phyloP scores from a whole-genome alignment of 2,888 invertebrate genomes.

The Diploptera punctata region DNA sequence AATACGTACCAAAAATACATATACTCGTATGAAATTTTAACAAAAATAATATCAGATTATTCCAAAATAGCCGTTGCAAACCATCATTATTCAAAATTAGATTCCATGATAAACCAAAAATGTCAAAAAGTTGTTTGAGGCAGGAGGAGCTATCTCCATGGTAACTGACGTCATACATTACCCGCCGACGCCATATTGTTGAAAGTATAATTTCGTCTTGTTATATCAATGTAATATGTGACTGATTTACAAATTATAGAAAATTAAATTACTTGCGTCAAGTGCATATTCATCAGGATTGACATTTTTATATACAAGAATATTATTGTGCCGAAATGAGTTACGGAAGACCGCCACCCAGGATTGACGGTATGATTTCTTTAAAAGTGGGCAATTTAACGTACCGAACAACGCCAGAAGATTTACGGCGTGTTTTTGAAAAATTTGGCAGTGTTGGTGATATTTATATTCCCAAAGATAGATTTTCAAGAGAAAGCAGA shows the following conservation, averaged over 20 bases:
- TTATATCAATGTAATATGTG: neutral
- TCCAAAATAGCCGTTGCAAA: neutral
- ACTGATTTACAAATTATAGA: neutral
- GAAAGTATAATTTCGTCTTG: neutral
- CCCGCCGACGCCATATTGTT: constrained; percentile 35
- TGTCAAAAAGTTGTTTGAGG: constrained; percentile 7
- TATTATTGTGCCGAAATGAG: constrained; percentile 31
- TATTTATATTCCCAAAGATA: constrained; percentile 97
- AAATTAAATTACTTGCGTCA: neutral
- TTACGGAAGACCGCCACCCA: constrained; percentile 88
- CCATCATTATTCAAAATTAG: neutral
- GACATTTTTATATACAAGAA: too few relatives aligned
- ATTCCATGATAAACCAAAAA: neutral
- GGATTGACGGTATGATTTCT: constrained; percentile 96
- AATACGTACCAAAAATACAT: neutral
- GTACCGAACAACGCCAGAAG: constrained; percentile 96
- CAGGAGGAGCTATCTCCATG: constrained; percentile 24
- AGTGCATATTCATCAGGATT: too few relatives aligned
- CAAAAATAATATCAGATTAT: neutral
- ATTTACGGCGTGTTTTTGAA: constrained; percentile 91
- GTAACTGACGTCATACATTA: constrained; percentile 36
- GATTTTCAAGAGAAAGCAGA: constrained; percentile 93
- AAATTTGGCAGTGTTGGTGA: constrained; percentile 99
- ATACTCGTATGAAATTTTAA: too few relatives aligned
- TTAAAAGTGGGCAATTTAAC: constrained; percentile 98